phyloP scores from a whole-genome alignment of 2,888 invertebrate species.

The Chrysomela aeneicollis region DNA sequence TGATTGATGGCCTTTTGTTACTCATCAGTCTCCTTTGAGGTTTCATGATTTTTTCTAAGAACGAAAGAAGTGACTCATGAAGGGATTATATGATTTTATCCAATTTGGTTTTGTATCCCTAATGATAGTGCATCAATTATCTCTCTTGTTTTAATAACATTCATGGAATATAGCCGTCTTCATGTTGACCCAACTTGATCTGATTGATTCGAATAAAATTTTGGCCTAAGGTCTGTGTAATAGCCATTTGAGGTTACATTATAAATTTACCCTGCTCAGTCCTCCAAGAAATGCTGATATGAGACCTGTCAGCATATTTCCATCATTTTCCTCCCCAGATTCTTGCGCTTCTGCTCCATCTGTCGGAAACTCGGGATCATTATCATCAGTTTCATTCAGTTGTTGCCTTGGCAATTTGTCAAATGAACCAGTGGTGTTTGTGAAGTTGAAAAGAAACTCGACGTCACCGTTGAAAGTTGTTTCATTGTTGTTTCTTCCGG shows the following conservation, averaged over 20 bases:
- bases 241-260: too few relatives aligned
- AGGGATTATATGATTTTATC: too few relatives aligned
- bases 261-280: slow-evolving; percentile 57
- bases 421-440: slow-evolving; percentile 15
- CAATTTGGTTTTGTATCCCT: too few relatives aligned
- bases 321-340: slow-evolving; percentile 52
- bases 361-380: slow-evolving; percentile 35
- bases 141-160: background rate
- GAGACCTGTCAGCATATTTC: slow-evolving; percentile 56
- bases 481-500: background rate
- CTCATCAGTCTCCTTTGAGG: too few relatives aligned
- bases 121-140: too few relatives aligned
- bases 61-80: too few relatives aligned
- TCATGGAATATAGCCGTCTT: background rate
- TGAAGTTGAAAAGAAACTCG: background rate
- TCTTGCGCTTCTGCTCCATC: slow-evolving; percentile 42
- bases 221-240: too few relatives aligned
- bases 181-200: background rate
- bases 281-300: slow-evolving; percentile 59
- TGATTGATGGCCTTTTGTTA: too few relatives aligned
- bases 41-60: too few relatives aligned
- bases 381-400: slow-evolving; percentile 31
- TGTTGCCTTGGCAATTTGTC: slow-evolving; percentile 42
- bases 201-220: too few relatives aligned
- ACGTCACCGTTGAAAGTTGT: background rate